Conservation (phyloP, 2,888 invertebrate genomes). For the Zaprionus lineosus region DNA sequence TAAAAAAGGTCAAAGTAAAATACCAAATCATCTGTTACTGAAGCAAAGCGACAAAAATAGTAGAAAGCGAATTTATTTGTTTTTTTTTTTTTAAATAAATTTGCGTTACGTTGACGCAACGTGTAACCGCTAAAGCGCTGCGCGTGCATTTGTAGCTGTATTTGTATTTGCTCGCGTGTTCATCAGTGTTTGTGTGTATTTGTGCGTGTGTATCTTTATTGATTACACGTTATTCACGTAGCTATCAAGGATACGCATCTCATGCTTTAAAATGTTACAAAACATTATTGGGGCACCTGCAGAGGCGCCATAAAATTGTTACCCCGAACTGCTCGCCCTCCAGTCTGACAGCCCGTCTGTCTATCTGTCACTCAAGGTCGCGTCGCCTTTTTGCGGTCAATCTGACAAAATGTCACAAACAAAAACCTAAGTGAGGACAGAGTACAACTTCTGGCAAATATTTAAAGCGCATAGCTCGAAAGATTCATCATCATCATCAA, state of each 20-base stretch:
- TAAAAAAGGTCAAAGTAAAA: slow-evolving; percentile 22
- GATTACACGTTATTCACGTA: slow-evolving; percentile 55
- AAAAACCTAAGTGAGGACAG: slow-evolving; percentile 45
- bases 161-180: not conserved
- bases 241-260: slow-evolving; percentile 41
- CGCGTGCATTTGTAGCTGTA: not conserved
- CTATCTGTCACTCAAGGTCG: slow-evolving; percentile 57
- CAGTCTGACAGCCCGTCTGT: not conserved
- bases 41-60: slow-evolving; percentile 29
- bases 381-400: slow-evolving; percentile 34
- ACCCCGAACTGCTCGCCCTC: slow-evolving; percentile 13
- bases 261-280: slow-evolving; percentile 50
- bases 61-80: no score
- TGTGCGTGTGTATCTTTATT: slow-evolving; percentile 53
- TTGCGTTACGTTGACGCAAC: slow-evolving; percentile 66
- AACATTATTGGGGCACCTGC: slow-evolving; percentile 25
- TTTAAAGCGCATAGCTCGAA: no score
- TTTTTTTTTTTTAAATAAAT: slow-evolving; percentile 20
- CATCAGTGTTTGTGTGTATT: slow-evolving; percentile 21
- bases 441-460: slow-evolving; percentile 14
- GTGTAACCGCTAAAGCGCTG: slow-evolving; percentile 34
- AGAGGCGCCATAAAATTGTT: slow-evolving; percentile 43
- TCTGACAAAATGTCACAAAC: slow-evolving; percentile 57
- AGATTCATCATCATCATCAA: not conserved
- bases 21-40: slow-evolving; percentile 43